These are phyloP conservation scores for Delichon dasypus DNA, from an alignment of 2,797 vertebrate species.

Conservation along the genomic window DNA sequence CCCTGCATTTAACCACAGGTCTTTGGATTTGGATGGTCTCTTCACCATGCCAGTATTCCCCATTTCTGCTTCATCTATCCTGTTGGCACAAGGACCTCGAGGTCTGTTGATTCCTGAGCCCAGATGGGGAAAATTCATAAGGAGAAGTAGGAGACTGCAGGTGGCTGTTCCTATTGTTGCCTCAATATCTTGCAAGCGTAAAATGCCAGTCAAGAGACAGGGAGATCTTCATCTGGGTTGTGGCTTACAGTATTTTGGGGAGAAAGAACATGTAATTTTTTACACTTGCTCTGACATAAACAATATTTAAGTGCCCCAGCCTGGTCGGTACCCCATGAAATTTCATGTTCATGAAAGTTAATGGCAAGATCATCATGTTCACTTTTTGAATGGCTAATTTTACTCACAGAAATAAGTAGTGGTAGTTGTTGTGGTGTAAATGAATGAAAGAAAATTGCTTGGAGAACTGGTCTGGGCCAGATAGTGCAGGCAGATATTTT, in stretches of 20 bases:
- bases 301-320: not conserved
- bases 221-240: not conserved
- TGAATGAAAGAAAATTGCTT: not conserved
- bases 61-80: not conserved
- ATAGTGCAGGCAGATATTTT: slow-evolving; percentile 68
- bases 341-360: not conserved
- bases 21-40: too few relatives aligned
- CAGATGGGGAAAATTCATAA: not conserved
- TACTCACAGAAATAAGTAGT: not conserved
- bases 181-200: not conserved
- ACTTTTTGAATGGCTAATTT: not conserved
- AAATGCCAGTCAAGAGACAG: not conserved
- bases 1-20: too few relatives aligned
- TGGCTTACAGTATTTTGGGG: not conserved
- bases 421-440: not conserved
- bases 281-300: not conserved
- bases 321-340: not conserved
- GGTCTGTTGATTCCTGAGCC: not conserved
- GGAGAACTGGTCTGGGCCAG: slow-evolving; percentile 6
- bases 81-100: not conserved
- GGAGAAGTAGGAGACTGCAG: not conserved
- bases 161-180: not conserved
- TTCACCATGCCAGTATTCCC: too few relatives aligned
- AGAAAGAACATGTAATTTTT: not conserved
- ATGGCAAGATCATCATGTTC: not conserved